Conservation (phyloP, 2,797 vertebrate genomes). For the Schizothorax lantsangensis region DNA sequence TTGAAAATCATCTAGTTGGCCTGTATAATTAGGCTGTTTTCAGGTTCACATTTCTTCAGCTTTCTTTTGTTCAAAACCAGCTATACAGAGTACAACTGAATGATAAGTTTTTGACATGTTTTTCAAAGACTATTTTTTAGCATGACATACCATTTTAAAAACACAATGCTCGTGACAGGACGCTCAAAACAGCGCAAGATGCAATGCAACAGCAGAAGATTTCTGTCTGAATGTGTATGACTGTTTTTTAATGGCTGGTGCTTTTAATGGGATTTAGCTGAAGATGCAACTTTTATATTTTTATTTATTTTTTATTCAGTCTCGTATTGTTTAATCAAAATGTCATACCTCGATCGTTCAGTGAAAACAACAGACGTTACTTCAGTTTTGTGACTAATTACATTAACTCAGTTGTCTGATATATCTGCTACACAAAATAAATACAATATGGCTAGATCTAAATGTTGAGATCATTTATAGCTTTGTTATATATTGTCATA, state of each 20-base stretch:
- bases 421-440: not conserved
- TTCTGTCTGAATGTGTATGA: not conserved
- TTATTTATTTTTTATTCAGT: not conserved
- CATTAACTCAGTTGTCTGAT: not conserved
- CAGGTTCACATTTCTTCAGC: not conserved
- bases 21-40: slow-evolving; percentile 7
- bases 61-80: not conserved
- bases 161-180: not conserved
- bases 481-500: not conserved
- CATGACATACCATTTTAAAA: slow-evolving; percentile 14
- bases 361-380: not conserved
- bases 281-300: not conserved
- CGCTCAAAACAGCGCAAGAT: not conserved
- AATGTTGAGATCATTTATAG: not conserved
- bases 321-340: not conserved
- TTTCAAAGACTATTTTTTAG: not conserved
- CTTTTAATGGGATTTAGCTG: not conserved
- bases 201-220: not conserved
- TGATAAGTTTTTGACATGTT: not conserved
- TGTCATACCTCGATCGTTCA: not conserved
- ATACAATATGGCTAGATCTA: not conserved
- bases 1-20: not conserved
- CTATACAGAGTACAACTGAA: not conserved
- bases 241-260: not conserved
- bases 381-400: not conserved